A percentile compares a stretch with the other conserved stretches of the same genome.
These are phyloP conservation scores for Phrixothrix hirtus DNA, from an alignment of 2,888 invertebrate species.

Conservation along the genomic window DNA sequence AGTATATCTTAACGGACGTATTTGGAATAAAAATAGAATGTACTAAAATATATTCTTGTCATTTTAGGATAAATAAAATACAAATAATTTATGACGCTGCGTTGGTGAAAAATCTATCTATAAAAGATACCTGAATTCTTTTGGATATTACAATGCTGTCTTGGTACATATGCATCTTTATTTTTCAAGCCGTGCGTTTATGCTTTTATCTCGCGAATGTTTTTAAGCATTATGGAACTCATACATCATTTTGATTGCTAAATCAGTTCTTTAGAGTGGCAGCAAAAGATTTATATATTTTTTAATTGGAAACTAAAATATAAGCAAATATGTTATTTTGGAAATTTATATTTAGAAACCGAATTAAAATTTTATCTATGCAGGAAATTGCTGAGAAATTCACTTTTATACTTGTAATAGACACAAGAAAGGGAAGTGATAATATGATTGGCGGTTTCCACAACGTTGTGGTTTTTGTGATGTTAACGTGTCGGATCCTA, in stretches of 20 bases:
- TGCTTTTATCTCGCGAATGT: conserved; percentile 13
- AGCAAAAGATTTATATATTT: too few species aligned
- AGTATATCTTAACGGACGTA: too few species aligned
- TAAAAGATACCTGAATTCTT: conserved; percentile 4
- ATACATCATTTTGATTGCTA: conserved; percentile 17
- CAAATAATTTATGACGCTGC: background rate
- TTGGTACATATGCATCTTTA: conserved; percentile 10
- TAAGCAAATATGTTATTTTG: too few species aligned
- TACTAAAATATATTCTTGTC: too few species aligned
- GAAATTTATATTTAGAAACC: too few species aligned
- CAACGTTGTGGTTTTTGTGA: conserved; percentile 20
- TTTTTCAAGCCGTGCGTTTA: conserved; percentile 8
- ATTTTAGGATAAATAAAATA: background rate
- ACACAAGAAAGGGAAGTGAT: conserved; percentile 20
- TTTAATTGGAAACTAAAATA: too few species aligned
- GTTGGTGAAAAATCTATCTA: background rate
- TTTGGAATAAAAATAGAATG: too few species aligned
- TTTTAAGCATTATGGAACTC: conserved; percentile 9
- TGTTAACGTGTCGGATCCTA: conserved; percentile 15
- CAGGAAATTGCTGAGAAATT: background rate
- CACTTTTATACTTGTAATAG: conserved; percentile 10
- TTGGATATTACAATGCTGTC: too few species aligned
- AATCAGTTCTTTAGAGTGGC: conserved; percentile 3
- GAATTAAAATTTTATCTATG: conserved; percentile 6
- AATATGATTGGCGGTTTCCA: conserved; percentile 17